Percentiles rank a stretch among this genome's conserved stretches.
These are phyloP conservation scores for Mystacides longicornis DNA, from an alignment of 2,888 invertebrate genomes.

Conservation along the genomic window DNA sequence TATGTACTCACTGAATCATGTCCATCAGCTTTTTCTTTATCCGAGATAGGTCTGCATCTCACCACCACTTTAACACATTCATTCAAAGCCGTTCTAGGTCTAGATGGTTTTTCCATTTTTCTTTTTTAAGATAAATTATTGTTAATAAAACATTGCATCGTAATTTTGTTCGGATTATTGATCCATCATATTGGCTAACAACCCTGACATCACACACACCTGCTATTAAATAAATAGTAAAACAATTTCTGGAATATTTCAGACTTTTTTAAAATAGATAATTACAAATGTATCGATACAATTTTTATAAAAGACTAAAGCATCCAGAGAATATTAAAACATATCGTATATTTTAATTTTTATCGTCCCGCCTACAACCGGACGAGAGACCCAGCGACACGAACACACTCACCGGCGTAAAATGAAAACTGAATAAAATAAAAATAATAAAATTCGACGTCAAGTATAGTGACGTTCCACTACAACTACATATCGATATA, in stretches of 20 bases:
- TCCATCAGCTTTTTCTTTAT: slow-evolving; percentile 71
- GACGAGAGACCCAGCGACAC: background rate
- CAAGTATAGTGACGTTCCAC: no score
- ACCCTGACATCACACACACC: slow-evolving; percentile 17
- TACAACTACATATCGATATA: no score
- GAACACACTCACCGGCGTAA: background rate
- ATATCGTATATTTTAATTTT: slow-evolving; percentile 1
- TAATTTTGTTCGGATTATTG: slow-evolving; percentile 20
- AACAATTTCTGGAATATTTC: slow-evolving; percentile 3
- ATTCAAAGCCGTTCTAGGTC: slow-evolving; percentile 46
- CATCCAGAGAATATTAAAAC: slow-evolving; percentile 8
- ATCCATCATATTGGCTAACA: slow-evolving; percentile 18
- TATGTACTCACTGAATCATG: slow-evolving; percentile 51
- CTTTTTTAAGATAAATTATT: no score
- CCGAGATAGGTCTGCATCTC: slow-evolving; percentile 90
- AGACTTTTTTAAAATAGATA: background rate
- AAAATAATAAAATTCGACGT: no score
- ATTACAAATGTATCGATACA: background rate
- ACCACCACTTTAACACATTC: slow-evolving; percentile 97
- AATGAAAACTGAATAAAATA: background rate
- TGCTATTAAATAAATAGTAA: slow-evolving; percentile 18
- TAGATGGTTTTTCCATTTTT: slow-evolving; percentile 44
- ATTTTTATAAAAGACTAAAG: background rate
- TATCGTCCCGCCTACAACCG: background rate
- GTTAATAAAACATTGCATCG: background rate